Base-by-base conservation (phyloP, 2,888 invertebrate species). In the Pherbina coryleti region DNA sequence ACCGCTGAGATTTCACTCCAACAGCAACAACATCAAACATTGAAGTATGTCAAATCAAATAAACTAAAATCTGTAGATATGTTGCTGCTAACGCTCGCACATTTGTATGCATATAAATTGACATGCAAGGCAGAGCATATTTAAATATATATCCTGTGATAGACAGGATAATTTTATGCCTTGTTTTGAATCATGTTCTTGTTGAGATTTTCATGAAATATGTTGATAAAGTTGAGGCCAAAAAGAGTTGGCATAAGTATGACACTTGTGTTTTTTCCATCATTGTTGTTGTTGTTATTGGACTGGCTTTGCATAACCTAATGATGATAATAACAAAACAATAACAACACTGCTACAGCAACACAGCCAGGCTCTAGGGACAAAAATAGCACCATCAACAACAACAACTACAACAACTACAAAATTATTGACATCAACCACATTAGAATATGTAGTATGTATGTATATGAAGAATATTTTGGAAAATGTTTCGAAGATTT, bases 1-100 rank as follows among this genome's bases (percentile, higher is more conserved):
- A 49, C n/a, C n/a, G 31, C 14, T 34, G 34, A 64, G 28, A 28
- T 34, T 28, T n/a, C 34, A 0, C 5, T 28, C 14, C 69, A 69
- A 49, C n/a, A 22, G 31, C 28, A 71, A 70, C 70, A 57, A 57
- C 19, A 57, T 4, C 60, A 25, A 28, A 22, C 22, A 19, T 28
- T 60, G 28, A 72, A 72, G 57, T 72, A 34, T 34, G 57, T 72
- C 72, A 57, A 72, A 72, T 57, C 72, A 72, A 72, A 69, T 69
- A 49, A 69, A 51, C 69, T 51, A 28, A 69, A 69, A 69, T 49
- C 17, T 44, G 51, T 49, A 22, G 44, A 57, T 8, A 37, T 37
- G 37, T 37, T 37, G 37, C 37, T 37, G 37, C 44, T 44, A 44
- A 1, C 1, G 44, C 44, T 14, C 44, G 11, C 11, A 44, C 44